Evolutionary conservation across 2,797 vertebrate genomes (phyloP).

Genomic region (Heliangelus exortis): DNA sequence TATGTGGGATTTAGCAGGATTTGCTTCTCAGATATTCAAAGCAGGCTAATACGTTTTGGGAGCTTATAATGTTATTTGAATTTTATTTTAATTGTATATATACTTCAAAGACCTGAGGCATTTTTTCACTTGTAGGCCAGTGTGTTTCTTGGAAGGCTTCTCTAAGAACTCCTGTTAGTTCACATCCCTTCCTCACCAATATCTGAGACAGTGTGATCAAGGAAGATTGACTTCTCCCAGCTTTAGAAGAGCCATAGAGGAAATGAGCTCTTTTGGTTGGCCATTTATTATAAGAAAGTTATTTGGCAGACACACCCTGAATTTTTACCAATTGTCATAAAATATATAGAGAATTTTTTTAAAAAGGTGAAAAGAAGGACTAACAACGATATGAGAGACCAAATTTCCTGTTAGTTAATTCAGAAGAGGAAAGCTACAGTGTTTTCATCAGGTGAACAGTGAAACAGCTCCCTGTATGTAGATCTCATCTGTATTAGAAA

Average conservation of each 20-base stretch:
- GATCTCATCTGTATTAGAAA: background rate
- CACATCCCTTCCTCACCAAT: background rate
- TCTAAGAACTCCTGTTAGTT: background rate
- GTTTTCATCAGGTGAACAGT: background rate
- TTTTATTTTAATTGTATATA: background rate
- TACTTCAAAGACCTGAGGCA: background rate
- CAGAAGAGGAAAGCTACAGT: background rate
- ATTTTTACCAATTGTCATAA: background rate
- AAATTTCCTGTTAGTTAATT: background rate
- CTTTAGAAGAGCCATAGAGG: background rate
- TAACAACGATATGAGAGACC: background rate
- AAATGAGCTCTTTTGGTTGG: background rate
- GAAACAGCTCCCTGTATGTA: background rate
- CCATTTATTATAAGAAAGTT: background rate
- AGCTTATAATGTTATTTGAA: background rate
- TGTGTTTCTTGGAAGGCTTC: background rate
- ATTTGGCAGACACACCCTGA: background rate
- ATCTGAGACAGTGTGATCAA: accelerated
- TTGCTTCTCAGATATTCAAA: constrained; percentile 17
- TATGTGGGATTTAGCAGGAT: background rate
- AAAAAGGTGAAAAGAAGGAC: background rate
- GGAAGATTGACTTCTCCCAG: background rate
- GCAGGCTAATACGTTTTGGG: background rate
- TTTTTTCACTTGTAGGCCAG: background rate
- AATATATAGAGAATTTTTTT: background rate